A percentile compares a stretch with the other conserved stretches of the same genome.
These are phyloP conservation scores for Caenorhabditis brenneri DNA, from an alignment of 1,140 invertebrate genomes.

Conservation along the genomic window DNA sequence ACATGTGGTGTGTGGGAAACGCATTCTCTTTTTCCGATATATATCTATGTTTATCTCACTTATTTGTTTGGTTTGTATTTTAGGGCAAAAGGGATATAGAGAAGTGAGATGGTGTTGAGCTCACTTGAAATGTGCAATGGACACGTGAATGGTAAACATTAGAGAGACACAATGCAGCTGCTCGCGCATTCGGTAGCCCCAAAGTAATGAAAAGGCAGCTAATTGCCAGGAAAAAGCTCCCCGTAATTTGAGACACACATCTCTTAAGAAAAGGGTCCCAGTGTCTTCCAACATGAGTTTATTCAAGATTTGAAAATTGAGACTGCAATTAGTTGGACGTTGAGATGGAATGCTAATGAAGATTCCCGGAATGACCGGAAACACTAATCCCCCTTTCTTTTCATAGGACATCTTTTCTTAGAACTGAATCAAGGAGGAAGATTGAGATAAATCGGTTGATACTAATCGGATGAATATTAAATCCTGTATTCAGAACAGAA, in stretches of 20 bases:
- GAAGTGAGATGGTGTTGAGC: slow-evolving; percentile 36
- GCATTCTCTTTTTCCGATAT: not conserved
- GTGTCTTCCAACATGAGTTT: not conserved
- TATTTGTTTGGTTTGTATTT: slow-evolving; percentile 43
- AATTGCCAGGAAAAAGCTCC: slow-evolving; percentile 16
- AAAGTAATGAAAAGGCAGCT: slow-evolving; percentile 37
- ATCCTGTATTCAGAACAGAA: not conserved
- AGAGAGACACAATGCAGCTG: slow-evolving; percentile 22
- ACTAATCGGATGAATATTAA: slow-evolving; percentile 9
- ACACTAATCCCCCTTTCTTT: not conserved
- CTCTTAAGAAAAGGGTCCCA: not conserved
- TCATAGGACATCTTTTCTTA: not conserved
- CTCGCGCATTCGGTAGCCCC: not conserved
- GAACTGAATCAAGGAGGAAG: not conserved
- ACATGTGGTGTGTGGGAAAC: slow-evolving; percentile 7
- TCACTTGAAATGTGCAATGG: slow-evolving; percentile 33
- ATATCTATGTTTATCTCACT: slow-evolving; percentile 40
- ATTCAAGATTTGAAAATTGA: slow-evolving; percentile 37
- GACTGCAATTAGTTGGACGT: slow-evolving; percentile 37
- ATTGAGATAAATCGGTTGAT: slow-evolving; percentile 8
- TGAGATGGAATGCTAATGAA: slow-evolving; percentile 37
- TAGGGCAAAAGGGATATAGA: not conserved
- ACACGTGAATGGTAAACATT: slow-evolving; percentile 41
- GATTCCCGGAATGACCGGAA: slow-evolving; percentile 11
- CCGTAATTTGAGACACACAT: not conserved